phyloP scores from a whole-genome alignment of 2,888 invertebrate genomes.

The Anoplius nigerrimus region DNA sequence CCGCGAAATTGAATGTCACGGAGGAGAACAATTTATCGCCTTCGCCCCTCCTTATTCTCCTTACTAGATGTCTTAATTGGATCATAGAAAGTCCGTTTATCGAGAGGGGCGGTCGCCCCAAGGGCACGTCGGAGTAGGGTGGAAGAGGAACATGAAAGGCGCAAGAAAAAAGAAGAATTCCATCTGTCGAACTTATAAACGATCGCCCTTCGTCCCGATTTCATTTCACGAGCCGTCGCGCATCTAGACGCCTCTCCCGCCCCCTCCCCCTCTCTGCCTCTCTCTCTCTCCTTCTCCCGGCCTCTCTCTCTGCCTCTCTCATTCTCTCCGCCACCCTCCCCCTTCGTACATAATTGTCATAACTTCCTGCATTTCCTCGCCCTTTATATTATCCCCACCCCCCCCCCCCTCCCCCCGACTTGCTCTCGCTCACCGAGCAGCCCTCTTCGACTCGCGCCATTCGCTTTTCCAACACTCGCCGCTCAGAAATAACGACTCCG shows the following conservation, averaged over 20 bases:
- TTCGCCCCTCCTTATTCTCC: slow-evolving; percentile 8
- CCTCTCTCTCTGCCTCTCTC: slow-evolving; percentile 10
- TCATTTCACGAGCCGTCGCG: slow-evolving; percentile 70
- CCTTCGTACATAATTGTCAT: slow-evolving; percentile 60
- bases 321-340: not conserved
- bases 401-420: slow-evolving; percentile 16
- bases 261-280: slow-evolving; percentile 20
- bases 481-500: slow-evolving; percentile 16
- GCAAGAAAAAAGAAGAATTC: slow-evolving; percentile 43
- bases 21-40: slow-evolving; percentile 4
- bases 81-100: slow-evolving; percentile 44
- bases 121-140: not conserved
- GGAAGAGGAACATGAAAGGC: slow-evolving; percentile 13
- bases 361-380: slow-evolving; percentile 61
- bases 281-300: not conserved
- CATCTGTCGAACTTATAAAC: slow-evolving; percentile 67
- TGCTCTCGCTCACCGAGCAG: not conserved
- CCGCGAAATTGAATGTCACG: slow-evolving; percentile 6
- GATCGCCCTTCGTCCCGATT: slow-evolving; percentile 60
- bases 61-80: slow-evolving; percentile 40
- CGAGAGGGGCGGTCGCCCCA: slow-evolving; percentile 8
- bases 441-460: slow-evolving; percentile 10
- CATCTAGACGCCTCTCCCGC: slow-evolving; percentile 52
- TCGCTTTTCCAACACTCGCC: slow-evolving; percentile 10
- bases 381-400: slow-evolving; percentile 39